Evolutionary conservation across 1,140 invertebrate genomes (phyloP), one percentile per base, ranked within the genome.

Genomic region (Condylostylus longicornis): DNA sequence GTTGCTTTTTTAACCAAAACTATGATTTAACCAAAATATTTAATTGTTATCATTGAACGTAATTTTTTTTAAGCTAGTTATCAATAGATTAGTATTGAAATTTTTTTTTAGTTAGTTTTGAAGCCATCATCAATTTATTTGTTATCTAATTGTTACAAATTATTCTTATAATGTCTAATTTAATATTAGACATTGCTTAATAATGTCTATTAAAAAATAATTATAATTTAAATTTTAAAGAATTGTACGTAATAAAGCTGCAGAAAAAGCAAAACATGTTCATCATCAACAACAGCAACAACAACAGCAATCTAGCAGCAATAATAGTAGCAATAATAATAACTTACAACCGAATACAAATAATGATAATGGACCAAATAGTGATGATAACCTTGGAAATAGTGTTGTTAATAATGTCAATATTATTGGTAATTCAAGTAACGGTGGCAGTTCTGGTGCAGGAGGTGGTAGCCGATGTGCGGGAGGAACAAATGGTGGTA

Each of bases 171-270:
- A n/a, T n/a, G n/a, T n/a, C n/a, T n/a, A n/a, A n/a, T n/a, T n/a
- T n/a, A n/a, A n/a, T n/a, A n/a, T n/a, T n/a, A n/a, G n/a, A 25
- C n/a, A 25, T 25, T 25, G n/a, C 23, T 25, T 25, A 25, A 25
- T 8, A 25, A 25, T 8, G n/a, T 25, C 23, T 8, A 8, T 8
- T 25, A 25, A n/a, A 25, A 25, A 25, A 25, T n/a, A n/a, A n/a
- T n/a, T n/a, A n/a, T n/a, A n/a, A n/a, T 33, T 35, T 35, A 22
- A 27, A 7, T 34, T 31, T 35, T 46, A 5, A 65, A 94, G 88
- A 68, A 94, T 95, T 64, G 89, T 95, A 30, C 71, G 89, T 39
- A 95, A 95, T 65, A 94, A 94, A 57, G 89, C 89, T 9, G 89
- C 88, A 4, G 89, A 95, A 64, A 93, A 91, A 55, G 87, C 87